Percentiles rank a stretch among this genome's conserved stretches.
Evolutionary conservation across 2,888 invertebrate species (phyloP).

Genomic region (Euplexia lucipara): DNA sequence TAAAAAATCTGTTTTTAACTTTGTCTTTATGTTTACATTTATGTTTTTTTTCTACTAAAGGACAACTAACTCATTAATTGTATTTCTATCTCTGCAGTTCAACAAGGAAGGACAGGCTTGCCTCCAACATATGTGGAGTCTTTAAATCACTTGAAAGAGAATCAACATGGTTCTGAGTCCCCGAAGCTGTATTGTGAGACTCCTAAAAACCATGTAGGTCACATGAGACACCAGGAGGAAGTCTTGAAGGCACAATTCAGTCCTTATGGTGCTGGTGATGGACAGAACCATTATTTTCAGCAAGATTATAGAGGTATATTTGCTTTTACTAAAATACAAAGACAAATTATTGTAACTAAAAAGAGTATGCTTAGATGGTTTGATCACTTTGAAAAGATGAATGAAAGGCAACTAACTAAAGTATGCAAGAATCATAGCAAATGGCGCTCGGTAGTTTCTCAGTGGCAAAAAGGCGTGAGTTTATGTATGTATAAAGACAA

Average conservation of each 20-base stretch:
- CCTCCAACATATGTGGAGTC: conserved; percentile 87
- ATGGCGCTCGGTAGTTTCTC: no score
- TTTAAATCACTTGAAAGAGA: conserved; percentile 83
- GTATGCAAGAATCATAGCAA: no score
- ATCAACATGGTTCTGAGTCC: conserved; percentile 77
- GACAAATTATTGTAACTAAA: no score
- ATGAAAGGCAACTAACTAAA: no score
- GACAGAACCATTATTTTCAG: conserved; percentile 83
- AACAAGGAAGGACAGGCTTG: conserved; percentile 75
- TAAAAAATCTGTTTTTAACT: neutral
- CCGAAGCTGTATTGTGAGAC: conserved; percentile 83
- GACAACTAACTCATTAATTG: neutral
- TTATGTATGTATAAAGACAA: no score
- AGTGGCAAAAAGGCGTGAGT: no score
- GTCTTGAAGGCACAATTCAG: conserved; percentile 77
- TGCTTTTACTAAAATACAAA: neutral
- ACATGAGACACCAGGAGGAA: conserved; percentile 78
- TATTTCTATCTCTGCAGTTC: conserved; percentile 65
- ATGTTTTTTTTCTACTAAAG: neutral
- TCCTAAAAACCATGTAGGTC: conserved; percentile 79
- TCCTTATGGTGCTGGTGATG: conserved; percentile 86
- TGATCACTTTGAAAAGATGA: no score
- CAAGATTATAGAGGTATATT: conserved; percentile 83
- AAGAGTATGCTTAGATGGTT: no score
- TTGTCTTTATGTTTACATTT: neutral